Evolutionary conservation across 2,113 vertebrate species (phyloP).

Genomic region (Scolopax mira): DNA sequence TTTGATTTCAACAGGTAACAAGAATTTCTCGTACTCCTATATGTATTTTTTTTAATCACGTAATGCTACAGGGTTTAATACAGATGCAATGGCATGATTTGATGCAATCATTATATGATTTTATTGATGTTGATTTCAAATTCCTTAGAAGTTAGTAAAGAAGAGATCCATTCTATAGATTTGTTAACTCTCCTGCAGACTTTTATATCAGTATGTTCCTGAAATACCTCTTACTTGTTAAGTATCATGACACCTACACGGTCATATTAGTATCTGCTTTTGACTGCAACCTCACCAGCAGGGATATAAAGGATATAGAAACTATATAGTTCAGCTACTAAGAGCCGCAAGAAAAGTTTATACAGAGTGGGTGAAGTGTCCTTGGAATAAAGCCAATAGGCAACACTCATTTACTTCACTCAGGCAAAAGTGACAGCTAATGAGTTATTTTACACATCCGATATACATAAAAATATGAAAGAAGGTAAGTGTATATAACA

Average conservation of each 20-base stretch:
- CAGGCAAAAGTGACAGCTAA: not conserved
- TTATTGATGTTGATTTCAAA: not conserved
- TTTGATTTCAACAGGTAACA: not conserved
- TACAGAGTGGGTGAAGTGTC: not conserved
- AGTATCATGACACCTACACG: not conserved
- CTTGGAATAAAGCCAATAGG: not conserved
- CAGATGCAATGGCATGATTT: not conserved
- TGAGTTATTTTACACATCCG: not conserved
- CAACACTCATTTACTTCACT: not conserved
- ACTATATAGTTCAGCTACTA: not conserved
- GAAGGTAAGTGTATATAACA: not conserved
- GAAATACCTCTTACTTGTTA: not conserved
- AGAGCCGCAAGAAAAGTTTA: not conserved
- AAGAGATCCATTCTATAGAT: not conserved
- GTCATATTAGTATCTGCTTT: not conserved
- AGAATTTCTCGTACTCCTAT: not conserved
- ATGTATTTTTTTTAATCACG: not conserved
- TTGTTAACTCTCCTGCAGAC: not conserved
- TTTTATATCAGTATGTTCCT: not conserved
- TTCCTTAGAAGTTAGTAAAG: not conserved
- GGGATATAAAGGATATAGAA: not conserved
- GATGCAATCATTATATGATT: not conserved
- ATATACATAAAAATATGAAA: not conserved
- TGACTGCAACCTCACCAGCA: not conserved
- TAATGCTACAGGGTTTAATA: not conserved